phyloP scores from a whole-genome alignment of 2,797 vertebrate genomes.

The Leptoclinus maculatus region DNA sequence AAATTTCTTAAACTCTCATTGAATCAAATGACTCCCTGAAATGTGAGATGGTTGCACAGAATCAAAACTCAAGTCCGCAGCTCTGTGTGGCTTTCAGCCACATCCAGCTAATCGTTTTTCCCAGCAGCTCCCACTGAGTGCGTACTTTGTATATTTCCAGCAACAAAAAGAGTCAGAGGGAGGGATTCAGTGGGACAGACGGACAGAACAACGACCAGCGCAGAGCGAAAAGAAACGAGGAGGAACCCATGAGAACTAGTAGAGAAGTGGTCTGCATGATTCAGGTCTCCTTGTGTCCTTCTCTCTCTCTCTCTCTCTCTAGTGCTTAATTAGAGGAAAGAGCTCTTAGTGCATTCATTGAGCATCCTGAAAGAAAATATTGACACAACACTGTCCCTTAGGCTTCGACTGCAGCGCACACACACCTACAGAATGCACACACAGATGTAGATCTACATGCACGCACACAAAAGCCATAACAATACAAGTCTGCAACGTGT shows the following conservation, averaged over 20 bases:
- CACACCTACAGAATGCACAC: slow-evolving; percentile 10
- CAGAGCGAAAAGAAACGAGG: slow-evolving; percentile 3
- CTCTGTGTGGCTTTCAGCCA: slow-evolving; percentile 50
- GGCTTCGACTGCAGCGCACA: slow-evolving; percentile 49
- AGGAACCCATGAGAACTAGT: not conserved
- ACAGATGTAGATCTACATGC: not conserved
- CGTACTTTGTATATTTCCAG: slow-evolving; percentile 44
- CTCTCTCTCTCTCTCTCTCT: slow-evolving; percentile 24
- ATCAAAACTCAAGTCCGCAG: slow-evolving; percentile 41
- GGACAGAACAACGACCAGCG: slow-evolving; percentile 7
- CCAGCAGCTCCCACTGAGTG: slow-evolving; percentile 41
- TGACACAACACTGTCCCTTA: slow-evolving; percentile 66
- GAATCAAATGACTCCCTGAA: slow-evolving; percentile 44
- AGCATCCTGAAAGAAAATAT: slow-evolving; percentile 68
- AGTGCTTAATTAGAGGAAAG: slow-evolving; percentile 59
- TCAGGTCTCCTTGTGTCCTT: slow-evolving; percentile 7
- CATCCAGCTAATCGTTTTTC: slow-evolving; percentile 56
- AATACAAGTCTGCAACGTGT: slow-evolving; percentile 13
- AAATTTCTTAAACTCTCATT: not conserved
- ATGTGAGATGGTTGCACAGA: slow-evolving; percentile 42
- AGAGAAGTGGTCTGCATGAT: slow-evolving; percentile 23
- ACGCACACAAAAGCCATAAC: slow-evolving; percentile 18
- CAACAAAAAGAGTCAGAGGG: slow-evolving; percentile 26
- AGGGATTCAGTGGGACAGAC: not conserved
- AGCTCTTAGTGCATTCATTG: slow-evolving; percentile 57